These are phyloP conservation scores for Pampus argenteus DNA, from an alignment of 2,797 vertebrate species.

Conservation along the genomic window DNA sequence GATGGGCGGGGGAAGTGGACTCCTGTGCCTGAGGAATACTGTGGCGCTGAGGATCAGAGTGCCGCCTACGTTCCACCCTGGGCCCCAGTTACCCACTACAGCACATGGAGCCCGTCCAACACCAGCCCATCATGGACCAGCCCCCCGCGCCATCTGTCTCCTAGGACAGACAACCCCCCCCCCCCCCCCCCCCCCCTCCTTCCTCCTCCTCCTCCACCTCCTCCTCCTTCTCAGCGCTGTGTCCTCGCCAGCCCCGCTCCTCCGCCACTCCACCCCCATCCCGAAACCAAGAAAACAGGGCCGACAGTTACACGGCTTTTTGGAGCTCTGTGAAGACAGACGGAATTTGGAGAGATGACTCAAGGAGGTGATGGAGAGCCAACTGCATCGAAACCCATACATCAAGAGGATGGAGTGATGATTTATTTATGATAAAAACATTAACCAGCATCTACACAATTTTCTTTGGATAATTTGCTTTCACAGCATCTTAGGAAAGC, in stretches of 20 bases:
- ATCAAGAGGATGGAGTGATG: constrained; percentile 41
- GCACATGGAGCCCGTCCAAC: constrained; percentile 83
- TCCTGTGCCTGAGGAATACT: constrained; percentile 84
- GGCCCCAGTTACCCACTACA: constrained; percentile 83
- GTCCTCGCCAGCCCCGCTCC: constrained; percentile 73
- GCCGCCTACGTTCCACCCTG: constrained; percentile 85
- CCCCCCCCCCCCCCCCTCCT: constrained; percentile 54
- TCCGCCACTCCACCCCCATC: constrained; percentile 69
- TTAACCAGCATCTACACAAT: constrained; percentile 23
- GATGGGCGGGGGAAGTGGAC: constrained; percentile 86
- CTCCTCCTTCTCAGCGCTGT: constrained; percentile 57
- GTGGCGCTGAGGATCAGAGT: constrained; percentile 82
- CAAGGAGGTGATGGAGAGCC: constrained; percentile 63
- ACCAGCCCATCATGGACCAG: constrained; percentile 80
- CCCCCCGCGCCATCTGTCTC: constrained; percentile 84
- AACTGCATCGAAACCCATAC: constrained; percentile 55
- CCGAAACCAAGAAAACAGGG: constrained; percentile 61
- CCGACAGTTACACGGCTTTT: constrained; percentile 69
- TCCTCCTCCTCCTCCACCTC: constrained; percentile 39
- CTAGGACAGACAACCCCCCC: constrained; percentile 77
- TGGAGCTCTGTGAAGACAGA: constrained; percentile 68
- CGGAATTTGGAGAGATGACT: constrained; percentile 75
- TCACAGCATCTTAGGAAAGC: constrained; percentile 22
- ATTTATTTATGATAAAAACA: constrained; percentile 53
- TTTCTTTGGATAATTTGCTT: constrained; percentile 31